A percentile compares a stretch with the other conserved stretches of the same genome.
Conservation (phyloP, 1,140 invertebrate species). For the Dinothrombium tinctorium region DNA sequence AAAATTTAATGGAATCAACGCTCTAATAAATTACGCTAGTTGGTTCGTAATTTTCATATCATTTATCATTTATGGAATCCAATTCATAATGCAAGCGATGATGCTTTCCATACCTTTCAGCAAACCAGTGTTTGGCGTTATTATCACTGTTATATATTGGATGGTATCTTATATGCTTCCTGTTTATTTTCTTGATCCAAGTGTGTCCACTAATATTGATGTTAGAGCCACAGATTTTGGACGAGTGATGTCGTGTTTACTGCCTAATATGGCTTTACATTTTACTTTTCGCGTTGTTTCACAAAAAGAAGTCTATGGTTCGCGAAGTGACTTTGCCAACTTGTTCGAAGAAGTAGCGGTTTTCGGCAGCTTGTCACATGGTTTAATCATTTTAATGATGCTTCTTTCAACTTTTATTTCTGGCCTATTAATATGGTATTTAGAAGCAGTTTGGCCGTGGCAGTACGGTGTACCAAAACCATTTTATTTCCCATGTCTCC, state of each 20-base stretch:
- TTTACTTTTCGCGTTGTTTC: neutral
- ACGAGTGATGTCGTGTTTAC: neutral
- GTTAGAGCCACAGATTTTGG: neutral
- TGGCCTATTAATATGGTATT: conserved; percentile 15
- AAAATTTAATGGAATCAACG: neutral
- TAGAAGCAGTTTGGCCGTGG: conserved; percentile 19
- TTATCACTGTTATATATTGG: conserved; percentile 13
- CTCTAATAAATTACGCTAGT: neutral
- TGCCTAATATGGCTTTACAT: neutral
- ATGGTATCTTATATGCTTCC: conserved; percentile 14
- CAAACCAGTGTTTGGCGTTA: conserved; percentile 1
- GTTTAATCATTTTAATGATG: neutral
- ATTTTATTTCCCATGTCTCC: conserved; percentile 27
- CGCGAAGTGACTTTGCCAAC: neutral
- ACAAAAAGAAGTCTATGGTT: too few relatives aligned
- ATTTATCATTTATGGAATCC: neutral
- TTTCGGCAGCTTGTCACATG: neutral
- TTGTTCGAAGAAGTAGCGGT: neutral
- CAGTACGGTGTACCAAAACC: conserved; percentile 24
- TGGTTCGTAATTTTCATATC: neutral
- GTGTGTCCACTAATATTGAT: neutral
- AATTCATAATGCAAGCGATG: conserved; percentile 5
- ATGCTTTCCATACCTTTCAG: conserved; percentile 6
- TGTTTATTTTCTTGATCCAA: neutral
- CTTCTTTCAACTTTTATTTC: neutral